These are phyloP conservation scores for Rousettus leschenaultii DNA, from an alignment of 2,113 vertebrate genomes.

Conservation along the genomic window DNA sequence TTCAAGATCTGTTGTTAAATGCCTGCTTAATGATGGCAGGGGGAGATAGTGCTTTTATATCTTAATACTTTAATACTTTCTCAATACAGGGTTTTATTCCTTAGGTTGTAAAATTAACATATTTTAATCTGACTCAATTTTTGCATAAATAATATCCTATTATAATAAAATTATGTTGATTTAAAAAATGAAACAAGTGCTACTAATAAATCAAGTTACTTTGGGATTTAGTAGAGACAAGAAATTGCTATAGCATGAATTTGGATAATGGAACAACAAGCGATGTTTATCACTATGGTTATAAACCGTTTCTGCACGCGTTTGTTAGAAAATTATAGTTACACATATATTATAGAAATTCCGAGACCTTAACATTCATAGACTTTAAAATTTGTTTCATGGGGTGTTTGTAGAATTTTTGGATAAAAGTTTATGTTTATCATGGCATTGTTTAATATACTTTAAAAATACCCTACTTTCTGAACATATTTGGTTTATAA, in stretches of 20 bases:
- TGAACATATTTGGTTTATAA: slow-evolving; percentile 45
- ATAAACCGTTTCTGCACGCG: neutral
- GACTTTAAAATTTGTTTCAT: neutral
- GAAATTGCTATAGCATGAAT: slow-evolving; percentile 2
- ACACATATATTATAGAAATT: slow-evolving; percentile 2
- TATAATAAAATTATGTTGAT: slow-evolving; percentile 35
- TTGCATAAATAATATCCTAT: slow-evolving; percentile 22
- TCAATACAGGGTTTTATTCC: neutral
- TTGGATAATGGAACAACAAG: slow-evolving; percentile 12
- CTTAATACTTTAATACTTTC: neutral
- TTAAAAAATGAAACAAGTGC: slow-evolving; percentile 24
- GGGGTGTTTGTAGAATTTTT: neutral
- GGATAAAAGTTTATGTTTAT: neutral
- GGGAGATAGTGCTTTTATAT: neutral
- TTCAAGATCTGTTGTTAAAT: slow-evolving; percentile 33
- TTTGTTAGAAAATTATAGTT: slow-evolving; percentile 46
- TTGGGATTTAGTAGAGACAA: slow-evolving; percentile 9
- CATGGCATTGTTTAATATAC: neutral
- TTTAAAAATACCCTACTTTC: slow-evolving; percentile 31
- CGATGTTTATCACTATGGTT: neutral
- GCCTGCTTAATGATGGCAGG: neutral
- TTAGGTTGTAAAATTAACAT: neutral
- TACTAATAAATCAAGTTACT: slow-evolving; percentile 15
- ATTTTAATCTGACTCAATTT: slow-evolving; percentile 42
- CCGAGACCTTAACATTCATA: neutral